Evolutionary conservation across 2,888 invertebrate species (phyloP).

Genomic region (Trachelus troglodyta): DNA sequence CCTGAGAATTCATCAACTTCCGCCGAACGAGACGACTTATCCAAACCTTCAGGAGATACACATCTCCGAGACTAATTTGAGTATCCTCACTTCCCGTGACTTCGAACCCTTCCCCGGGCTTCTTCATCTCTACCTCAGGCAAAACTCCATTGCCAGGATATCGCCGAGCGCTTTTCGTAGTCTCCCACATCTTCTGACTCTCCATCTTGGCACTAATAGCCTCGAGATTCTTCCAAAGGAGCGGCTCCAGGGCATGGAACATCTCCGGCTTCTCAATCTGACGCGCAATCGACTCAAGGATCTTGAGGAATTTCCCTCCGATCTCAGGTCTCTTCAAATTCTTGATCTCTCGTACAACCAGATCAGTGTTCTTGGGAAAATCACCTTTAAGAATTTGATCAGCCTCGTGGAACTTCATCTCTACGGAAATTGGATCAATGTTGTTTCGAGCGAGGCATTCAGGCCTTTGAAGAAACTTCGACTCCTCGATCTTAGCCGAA

Average conservation of each 20-base stretch:
- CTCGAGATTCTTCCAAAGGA: conserved; percentile 87
- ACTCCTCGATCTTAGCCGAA: conserved; percentile 82
- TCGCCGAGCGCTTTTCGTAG: conserved; percentile 88
- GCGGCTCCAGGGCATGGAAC: conserved; percentile 82
- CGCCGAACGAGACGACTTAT: conserved; percentile 77
- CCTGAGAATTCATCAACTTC: conserved; percentile 78
- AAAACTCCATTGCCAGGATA: conserved; percentile 81
- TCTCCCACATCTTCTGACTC: conserved; percentile 80
- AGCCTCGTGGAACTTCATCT: conserved; percentile 83
- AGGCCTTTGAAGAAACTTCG: conserved; percentile 80
- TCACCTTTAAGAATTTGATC: conserved; percentile 80
- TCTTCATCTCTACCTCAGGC: conserved; percentile 77
- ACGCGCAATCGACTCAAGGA: conserved; percentile 88
- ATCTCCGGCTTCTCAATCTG: conserved; percentile 81
- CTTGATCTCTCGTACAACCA: conserved; percentile 88
- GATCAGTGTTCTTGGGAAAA: conserved; percentile 81
- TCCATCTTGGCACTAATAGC: conserved; percentile 87
- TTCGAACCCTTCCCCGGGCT: conserved; percentile 86
- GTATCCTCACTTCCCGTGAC: conserved; percentile 86
- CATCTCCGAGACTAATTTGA: conserved; percentile 83
- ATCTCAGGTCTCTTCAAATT: conserved; percentile 81
- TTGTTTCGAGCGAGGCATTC: conserved; percentile 83
- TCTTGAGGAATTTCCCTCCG: conserved; percentile 83
- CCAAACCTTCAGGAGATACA: conserved; percentile 82
- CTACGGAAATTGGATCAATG: conserved; percentile 85